Evolutionary conservation across 2,888 invertebrate species (phyloP), one percentile per base, ranked within the genome.

Genomic region (Machimus atricapillus): DNA sequence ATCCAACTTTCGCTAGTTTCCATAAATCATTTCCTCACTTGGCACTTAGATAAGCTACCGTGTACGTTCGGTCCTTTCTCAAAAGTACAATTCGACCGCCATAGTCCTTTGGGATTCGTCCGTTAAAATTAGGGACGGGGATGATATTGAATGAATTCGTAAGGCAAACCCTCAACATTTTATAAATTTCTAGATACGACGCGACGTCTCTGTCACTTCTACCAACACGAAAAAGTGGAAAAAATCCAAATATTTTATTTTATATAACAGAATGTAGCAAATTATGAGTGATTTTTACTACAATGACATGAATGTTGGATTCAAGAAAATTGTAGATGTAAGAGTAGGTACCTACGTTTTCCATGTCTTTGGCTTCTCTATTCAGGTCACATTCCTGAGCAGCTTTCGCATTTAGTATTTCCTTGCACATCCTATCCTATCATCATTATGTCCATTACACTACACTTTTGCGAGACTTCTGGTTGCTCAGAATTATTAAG

Each of bases 371-470:
- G 3, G 6, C 23, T 66, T 66, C 66, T 19, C 66, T n/a, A 66
- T 66, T 66, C 66, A 66, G 66, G 66, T 66, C 66, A 66, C 66
- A 66, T 66, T 58, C 23, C 66, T 66, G 9, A 66, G 66, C 12
- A 58, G n/a, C 58, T 58, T 19, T 58, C 58, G 31, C 37, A 82
- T 52, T 66, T 82, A 66, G 82, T 19, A 34, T 58, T 82, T 82
- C 82, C 34, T 34, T 82, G 66, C 66, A 82, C 82, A 82, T 66
- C 40, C 58, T 66, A 82, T 82, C 82, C 58, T 58, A 82, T 82
- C 82, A 52, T 82, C 82, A 82, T 82, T 82, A 82, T 82, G 82
- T 82, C 52, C 58, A 82, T 82, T 82, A 82, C 16, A 76, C 66
- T 31, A 58, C 58, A 37, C 58, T 82, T 79, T 34, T 82, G 58